Evolutionary conservation across 37 sponge, comb jelly and placozoan genomes (phyloP).

Genomic region (Petrosia ficiformis): DNA sequence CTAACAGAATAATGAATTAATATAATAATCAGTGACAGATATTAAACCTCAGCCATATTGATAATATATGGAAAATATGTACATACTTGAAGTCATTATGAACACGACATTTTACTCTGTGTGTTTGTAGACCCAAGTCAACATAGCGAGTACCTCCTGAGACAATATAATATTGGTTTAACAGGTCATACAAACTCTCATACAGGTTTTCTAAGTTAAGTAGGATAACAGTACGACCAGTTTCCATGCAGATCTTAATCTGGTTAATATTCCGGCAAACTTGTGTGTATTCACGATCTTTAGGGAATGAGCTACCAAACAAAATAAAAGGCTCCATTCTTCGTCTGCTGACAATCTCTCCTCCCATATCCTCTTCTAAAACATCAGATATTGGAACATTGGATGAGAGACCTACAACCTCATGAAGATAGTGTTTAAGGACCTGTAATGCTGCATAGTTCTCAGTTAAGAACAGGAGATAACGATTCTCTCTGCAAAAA

Average conservation of each 20-base stretch:
- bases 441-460: constrained; percentile 91
- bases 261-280: constrained; percentile 92
- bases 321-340: constrained; percentile 67
- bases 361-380: constrained; percentile 78
- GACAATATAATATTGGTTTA: constrained; percentile 87
- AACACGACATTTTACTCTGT: constrained; percentile 86
- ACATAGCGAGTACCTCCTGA: constrained; percentile 66
- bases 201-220: constrained; percentile 93
- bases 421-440: constrained; percentile 48
- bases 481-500: constrained; percentile 82
- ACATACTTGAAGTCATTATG: constrained; percentile 75
- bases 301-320: constrained; percentile 95
- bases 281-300: constrained; percentile 95
- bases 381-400: constrained; percentile 10
- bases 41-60: not conserved
- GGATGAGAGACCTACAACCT: constrained; percentile 7
- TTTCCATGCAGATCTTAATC: constrained; percentile 95
- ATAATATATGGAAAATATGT: not conserved
- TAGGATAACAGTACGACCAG: constrained; percentile 83
- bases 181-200: constrained; percentile 95
- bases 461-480: constrained; percentile 88
- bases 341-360: not conserved
- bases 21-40: not conserved
- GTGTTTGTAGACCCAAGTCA: constrained; percentile 87
- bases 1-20: constrained; percentile 20